Base-by-base conservation (phyloP, 64 coral and sea anemone genomes). In the Stylophora pistillata region DNA sequence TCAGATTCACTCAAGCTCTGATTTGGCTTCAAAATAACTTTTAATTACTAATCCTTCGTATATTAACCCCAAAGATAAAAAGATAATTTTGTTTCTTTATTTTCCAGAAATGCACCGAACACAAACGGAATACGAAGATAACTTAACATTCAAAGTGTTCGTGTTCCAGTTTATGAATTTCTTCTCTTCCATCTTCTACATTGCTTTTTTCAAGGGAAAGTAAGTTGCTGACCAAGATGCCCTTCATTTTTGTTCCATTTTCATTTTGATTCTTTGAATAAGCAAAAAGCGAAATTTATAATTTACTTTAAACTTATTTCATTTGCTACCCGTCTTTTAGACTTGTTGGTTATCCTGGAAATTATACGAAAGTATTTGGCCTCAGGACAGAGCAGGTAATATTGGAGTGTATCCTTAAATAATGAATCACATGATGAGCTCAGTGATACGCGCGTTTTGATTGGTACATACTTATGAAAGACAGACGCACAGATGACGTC, bases 201-300 rank as follows among this genome's bases (percentile, higher is more conserved):
- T 96, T 25, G 91, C 94, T 55, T 96, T 96, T 77, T 96, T 96
- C 87, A 96, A 96, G 41, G 94, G 94, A 93, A 96, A 96, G 94
- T 96, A 84, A 96, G 94, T 96, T 55, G 12, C 20, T n/a, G 25
- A 25, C 64, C 5, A 23, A 47, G 9, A 10, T 66, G 63, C 21
- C 21, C 3, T 66, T 66, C 9, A 20, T 66, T 23, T 23, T 10
- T 0, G 12, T 27, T 11, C 9, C 37, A 47, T 10, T 25, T 68
- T 68, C 25, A 23, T 28, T 68, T 25, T 68, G 25, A 10, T 25
- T 26, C 64, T n/a, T 47, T 7, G 37, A 47, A 47, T 47, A 47
- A 3, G 7, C 37, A 7, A 47, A 47, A 47, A 3, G 7, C 37
- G 37, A 47, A 47, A 47, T 68, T n/a, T 28, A 25, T 68, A 4